Evolutionary conservation across 2,888 invertebrate genomes (phyloP).

Genomic region (Cantharis nigra): DNA sequence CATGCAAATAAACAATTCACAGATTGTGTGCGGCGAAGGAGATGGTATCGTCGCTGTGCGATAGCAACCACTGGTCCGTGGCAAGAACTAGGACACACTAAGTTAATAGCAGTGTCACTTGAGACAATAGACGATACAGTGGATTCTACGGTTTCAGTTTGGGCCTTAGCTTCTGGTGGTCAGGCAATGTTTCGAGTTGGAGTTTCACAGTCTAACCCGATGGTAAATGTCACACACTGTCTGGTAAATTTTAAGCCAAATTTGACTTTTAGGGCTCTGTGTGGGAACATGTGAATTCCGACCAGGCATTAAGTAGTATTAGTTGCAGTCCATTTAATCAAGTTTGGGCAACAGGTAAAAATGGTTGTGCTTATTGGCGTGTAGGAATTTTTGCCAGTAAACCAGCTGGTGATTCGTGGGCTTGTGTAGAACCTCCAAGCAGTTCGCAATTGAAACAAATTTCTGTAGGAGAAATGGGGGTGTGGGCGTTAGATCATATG

Average conservation of each 20-base stretch:
- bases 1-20: slow-evolving; percentile 85
- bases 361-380: slow-evolving; percentile 83
- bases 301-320: slow-evolving; percentile 77
- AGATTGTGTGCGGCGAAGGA: slow-evolving; percentile 82
- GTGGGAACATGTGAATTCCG: slow-evolving; percentile 83
- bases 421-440: slow-evolving; percentile 74
- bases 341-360: slow-evolving; percentile 86
- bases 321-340: slow-evolving; percentile 70
- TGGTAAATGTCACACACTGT: slow-evolving; percentile 59
- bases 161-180: slow-evolving; percentile 86
- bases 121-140: slow-evolving; percentile 56
- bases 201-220: slow-evolving; percentile 72
- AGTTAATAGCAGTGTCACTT: slow-evolving; percentile 75
- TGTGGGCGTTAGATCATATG: slow-evolving; percentile 81
- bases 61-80: slow-evolving; percentile 86
- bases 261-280: slow-evolving; percentile 64
- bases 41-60: slow-evolving; percentile 85
- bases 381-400: slow-evolving; percentile 72
- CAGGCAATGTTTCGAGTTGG: slow-evolving; percentile 83
- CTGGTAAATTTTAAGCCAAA: slow-evolving; percentile 7
- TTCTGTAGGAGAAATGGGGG: slow-evolving; percentile 71
- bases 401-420: slow-evolving; percentile 73
- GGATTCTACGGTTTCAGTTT: slow-evolving; percentile 65
- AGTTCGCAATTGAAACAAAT: slow-evolving; percentile 73
- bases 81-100: slow-evolving; percentile 85